Evolutionary conservation across 2,888 invertebrate genomes (phyloP).

Genomic region (Pachydiplax longipennis): DNA sequence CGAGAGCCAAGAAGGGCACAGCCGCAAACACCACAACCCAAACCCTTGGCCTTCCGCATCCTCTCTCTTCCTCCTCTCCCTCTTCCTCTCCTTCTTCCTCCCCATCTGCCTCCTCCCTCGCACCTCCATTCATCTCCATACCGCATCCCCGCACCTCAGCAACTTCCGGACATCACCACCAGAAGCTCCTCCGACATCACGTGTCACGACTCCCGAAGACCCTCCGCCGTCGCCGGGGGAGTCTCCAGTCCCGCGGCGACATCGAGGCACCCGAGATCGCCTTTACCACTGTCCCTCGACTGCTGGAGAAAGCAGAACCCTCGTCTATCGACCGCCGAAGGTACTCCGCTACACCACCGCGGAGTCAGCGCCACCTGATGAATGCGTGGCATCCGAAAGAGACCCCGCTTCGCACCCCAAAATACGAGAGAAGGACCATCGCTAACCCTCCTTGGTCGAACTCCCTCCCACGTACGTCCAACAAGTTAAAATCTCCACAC

Average conservation of each 20-base stretch:
- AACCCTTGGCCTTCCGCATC: conserved; percentile 3
- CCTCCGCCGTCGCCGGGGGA: neutral
- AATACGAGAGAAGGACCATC: neutral
- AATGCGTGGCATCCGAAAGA: neutral
- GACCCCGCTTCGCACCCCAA: neutral
- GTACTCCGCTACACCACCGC: neutral
- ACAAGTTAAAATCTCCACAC: neutral
- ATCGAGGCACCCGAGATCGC: neutral
- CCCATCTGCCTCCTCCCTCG: neutral
- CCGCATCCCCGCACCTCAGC: neutral
- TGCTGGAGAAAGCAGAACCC: neutral
- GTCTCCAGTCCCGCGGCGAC: neutral
- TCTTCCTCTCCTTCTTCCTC: neutral
- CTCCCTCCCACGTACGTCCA: neutral
- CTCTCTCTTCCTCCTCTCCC: neutral
- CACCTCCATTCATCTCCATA: neutral
- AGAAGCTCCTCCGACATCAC: neutral
- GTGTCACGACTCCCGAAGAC: neutral
- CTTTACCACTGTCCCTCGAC: neutral
- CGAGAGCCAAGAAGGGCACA: conserved; percentile 16
- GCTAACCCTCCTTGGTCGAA: neutral
- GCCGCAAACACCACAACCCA: conserved; percentile 6
- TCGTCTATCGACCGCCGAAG: neutral
- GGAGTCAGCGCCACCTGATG: neutral
- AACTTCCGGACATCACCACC: neutral